Base-by-base conservation (phyloP, 92 coral and sea anemone genomes). In the Palythoa heliodiscus region DNA sequence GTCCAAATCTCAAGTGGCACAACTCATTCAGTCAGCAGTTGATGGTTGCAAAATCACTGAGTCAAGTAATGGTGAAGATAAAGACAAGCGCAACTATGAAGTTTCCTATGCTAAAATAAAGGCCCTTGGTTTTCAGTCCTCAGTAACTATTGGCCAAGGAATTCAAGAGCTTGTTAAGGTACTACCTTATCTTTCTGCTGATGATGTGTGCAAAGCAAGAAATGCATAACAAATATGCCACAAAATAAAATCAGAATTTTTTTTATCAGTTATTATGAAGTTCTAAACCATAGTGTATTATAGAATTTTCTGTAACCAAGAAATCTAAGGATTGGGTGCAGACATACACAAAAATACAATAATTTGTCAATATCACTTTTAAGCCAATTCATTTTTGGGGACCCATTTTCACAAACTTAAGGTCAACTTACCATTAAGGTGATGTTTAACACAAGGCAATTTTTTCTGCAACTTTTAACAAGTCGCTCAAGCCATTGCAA, bases 51-150 rank as follows among this genome's bases (percentile, higher is more conserved):
- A 75, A 53, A 95, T 95, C 55, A 95, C 98, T 23, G 91, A 92
- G 75, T 89, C 97, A 14, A 80, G 24, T 6, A 87, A 60, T 52
- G 98, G 95, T 1, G 92, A 92, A 75, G 98, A 95, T 77, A 95
- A 90, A 72, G 98, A 95, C 71, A 95, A 95, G 66, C 87, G 98
- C 11, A 88, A 93, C 88, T 95, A 95, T 69, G 93, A 93, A 76
- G 98, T 95, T 0, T 92, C 97, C 2, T 95, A 95, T 75, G 89
- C 91, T 74, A 95, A 93, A 86, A 90, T 95, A 55, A 87, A 89
- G 71, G 84, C 91, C 17, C 92, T 95, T 16, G 98, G 98, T 10
- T 95, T 90, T 71, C 89, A 83, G 20, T 93, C 98, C 7, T 86
- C 95, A 3, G 87, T 95, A 20, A 53, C 93, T 58, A 87, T 95